Evolutionary conservation across 1,140 invertebrate genomes (phyloP).

Genomic region (Sitodiplosis mosellana): DNA sequence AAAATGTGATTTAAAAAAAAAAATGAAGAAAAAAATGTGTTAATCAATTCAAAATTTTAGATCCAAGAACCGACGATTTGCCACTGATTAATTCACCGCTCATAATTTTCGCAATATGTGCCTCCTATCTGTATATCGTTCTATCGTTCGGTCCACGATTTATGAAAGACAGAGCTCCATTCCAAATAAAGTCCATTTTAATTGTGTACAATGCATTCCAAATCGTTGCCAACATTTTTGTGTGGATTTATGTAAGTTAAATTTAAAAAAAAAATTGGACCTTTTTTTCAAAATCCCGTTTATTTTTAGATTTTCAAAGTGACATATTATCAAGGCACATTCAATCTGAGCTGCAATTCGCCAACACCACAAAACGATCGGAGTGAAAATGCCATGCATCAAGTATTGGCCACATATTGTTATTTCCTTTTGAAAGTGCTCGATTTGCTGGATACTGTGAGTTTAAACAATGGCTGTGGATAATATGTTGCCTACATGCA

Average conservation of each 20-base stretch:
- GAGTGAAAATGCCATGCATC: neutral
- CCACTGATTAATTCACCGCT: slow-evolving; percentile 32
- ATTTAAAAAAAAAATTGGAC: neutral
- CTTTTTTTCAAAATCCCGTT: neutral
- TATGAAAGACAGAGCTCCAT: slow-evolving; percentile 47
- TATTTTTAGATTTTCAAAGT: neutral
- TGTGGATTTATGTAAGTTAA: slow-evolving; percentile 31
- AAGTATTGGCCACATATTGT: slow-evolving; percentile 21
- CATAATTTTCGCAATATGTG: slow-evolving; percentile 29
- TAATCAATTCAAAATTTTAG: slow-evolving; percentile 19
- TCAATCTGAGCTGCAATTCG: slow-evolving; percentile 46
- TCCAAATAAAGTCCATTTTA: slow-evolving; percentile 40
- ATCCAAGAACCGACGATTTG: slow-evolving; percentile 34
- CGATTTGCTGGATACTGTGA: slow-evolving; percentile 40
- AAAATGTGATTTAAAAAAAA: neutral
- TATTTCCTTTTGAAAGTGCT: slow-evolving; percentile 39
- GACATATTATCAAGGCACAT: neutral
- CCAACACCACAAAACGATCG: slow-evolving; percentile 32
- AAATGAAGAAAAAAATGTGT: neutral
- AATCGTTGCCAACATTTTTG: slow-evolving; percentile 35
- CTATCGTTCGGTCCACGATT: slow-evolving; percentile 39
- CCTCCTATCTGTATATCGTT: slow-evolving; percentile 42
- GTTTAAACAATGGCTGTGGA: neutral
- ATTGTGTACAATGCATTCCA: slow-evolving; percentile 51
- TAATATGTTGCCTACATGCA: too few species aligned